Conservation (phyloP, 2,888 invertebrate genomes). For the Rhopalosiphum nymphaeae region DNA sequence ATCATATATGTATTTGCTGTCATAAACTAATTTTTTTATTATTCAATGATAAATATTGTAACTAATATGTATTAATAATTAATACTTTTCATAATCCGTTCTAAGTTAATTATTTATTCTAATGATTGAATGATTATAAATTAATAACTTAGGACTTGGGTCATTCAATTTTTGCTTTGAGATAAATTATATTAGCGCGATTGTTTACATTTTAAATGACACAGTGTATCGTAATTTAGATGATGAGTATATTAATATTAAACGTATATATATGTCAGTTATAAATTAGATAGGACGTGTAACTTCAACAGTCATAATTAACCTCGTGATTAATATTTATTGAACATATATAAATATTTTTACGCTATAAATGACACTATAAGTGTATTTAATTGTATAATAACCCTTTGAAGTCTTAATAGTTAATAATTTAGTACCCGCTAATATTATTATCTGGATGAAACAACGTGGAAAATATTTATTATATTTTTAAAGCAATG, state of each 20-base stretch:
- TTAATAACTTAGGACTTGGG: not conserved
- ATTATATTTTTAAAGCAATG: not conserved
- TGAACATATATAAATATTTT: not conserved
- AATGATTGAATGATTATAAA: not conserved
- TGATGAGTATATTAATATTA: not conserved
- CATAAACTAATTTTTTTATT: not conserved
- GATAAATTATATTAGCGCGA: not conserved
- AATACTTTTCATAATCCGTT: not conserved
- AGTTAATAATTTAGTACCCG: not conserved
- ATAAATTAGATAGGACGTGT: not conserved
- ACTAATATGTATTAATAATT: not conserved
- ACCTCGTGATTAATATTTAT: not conserved
- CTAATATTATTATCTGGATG: not conserved
- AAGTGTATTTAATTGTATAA: not conserved
- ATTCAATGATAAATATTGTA: not conserved
- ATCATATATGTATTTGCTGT: not conserved
- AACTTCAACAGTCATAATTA: not conserved
- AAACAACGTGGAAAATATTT: not conserved
- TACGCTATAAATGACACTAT: not conserved
- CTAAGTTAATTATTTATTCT: not conserved
- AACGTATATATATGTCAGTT: not conserved
- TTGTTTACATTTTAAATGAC: not conserved
- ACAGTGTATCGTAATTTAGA: not conserved
- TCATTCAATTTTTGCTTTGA: not conserved
- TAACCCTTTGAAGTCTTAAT: not conserved